Percentiles rank a stretch among this genome's conserved stretches.
phyloP scores from a whole-genome alignment of 2,113 vertebrate species.

The Microcebus murinus region DNA sequence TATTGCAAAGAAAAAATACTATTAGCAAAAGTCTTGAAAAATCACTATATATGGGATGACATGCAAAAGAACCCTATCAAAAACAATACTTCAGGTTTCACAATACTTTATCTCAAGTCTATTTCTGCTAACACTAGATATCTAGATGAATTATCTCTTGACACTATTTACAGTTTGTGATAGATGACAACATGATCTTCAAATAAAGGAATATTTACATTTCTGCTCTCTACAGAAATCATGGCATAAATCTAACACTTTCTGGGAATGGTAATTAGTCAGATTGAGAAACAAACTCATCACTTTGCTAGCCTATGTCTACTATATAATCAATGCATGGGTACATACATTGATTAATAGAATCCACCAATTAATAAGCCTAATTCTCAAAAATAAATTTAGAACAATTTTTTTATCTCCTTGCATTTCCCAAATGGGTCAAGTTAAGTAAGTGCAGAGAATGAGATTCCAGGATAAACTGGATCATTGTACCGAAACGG shows the following conservation, averaged over 20 bases:
- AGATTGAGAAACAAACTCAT: neutral
- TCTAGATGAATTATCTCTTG: neutral
- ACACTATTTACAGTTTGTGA: neutral
- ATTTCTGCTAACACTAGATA: neutral
- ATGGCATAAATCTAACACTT: neutral
- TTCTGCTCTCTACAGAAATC: neutral
- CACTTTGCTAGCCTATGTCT: neutral
- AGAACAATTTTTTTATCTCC: neutral
- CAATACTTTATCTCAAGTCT: neutral
- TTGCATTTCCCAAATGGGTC: neutral
- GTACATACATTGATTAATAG: neutral
- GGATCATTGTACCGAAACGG: neutral
- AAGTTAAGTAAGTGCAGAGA: conserved; percentile 6
- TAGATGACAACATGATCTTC: neutral
- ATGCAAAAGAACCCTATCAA: neutral
- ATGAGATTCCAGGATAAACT: neutral
- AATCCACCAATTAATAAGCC: neutral
- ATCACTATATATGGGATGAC: neutral
- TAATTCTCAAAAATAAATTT: neutral
- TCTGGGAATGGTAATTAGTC: neutral
- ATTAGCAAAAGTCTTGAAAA: neutral
- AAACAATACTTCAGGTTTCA: neutral
- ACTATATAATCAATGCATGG: neutral
- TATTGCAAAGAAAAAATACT: neutral
- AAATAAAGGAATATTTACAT: neutral